Percentiles rank a stretch among this genome's conserved stretches.
Evolutionary conservation across 2,797 vertebrate genomes (phyloP).

Genomic region (Spinus olivaceus): DNA sequence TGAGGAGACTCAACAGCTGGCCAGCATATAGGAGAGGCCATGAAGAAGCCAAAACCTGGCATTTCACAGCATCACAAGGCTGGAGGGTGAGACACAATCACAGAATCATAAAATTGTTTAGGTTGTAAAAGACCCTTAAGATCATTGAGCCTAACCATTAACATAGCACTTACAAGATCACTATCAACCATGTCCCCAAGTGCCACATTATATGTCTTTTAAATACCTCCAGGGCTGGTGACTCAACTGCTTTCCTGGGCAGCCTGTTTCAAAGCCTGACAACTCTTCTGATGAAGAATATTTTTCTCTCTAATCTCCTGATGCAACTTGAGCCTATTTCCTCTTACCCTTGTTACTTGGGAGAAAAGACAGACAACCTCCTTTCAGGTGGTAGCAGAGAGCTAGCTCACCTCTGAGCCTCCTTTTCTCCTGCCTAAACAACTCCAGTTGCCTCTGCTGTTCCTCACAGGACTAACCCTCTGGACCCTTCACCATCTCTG

Average conservation of each 20-base stretch:
- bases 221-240: not conserved
- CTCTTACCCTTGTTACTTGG: not conserved
- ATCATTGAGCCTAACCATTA: not conserved
- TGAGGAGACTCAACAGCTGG: not conserved
- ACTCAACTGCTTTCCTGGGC: not conserved
- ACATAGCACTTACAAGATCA: not conserved
- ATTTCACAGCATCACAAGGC: fast-evolving
- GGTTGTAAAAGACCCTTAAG: not conserved
- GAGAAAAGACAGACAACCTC: not conserved
- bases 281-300: not conserved
- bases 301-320: not conserved
- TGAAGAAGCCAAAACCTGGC: not conserved
- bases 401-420: not conserved
- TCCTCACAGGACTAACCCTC: fast-evolving
- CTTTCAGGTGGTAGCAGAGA: not conserved
- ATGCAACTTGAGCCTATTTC: not conserved
- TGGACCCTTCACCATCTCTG: fast-evolving
- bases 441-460: not conserved
- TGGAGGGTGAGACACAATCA: not conserved
- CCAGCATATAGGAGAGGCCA: not conserved
- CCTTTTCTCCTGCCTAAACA: not conserved
- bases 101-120: not conserved
- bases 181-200: not conserved
- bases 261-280: not conserved
- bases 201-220: fast-evolving